Conservation (phyloP, 1,140 invertebrate species). For the Cryptotermes secundus region DNA sequence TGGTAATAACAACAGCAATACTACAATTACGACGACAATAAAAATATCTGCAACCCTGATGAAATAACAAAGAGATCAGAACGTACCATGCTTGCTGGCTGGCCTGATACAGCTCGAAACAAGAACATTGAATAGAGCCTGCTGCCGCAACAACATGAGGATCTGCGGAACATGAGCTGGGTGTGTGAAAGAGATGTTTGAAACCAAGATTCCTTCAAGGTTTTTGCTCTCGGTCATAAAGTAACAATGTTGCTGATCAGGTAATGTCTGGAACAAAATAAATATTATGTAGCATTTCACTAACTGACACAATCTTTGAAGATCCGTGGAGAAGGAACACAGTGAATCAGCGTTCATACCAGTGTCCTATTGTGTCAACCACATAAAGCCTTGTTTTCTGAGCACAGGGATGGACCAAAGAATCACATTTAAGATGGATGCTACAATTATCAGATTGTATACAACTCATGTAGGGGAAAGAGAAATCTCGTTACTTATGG, state of each 20-base stretch:
- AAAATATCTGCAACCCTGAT: too few species aligned
- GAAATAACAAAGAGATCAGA: neutral
- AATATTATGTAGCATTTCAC: slow-evolving; percentile 20
- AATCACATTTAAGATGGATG: too few species aligned
- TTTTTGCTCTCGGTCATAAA: slow-evolving; percentile 81
- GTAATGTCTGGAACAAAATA: slow-evolving; percentile 67
- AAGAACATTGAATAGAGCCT: slow-evolving; percentile 88
- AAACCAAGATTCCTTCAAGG: slow-evolving; percentile 78
- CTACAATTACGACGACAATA: too few species aligned
- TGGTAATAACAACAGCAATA: too few species aligned
- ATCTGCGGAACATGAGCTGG: slow-evolving; percentile 90
- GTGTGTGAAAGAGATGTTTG: slow-evolving; percentile 88
- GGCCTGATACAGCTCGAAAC: slow-evolving; percentile 84
- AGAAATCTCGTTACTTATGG: too few species aligned
- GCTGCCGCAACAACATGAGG: slow-evolving; percentile 79
- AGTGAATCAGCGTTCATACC: neutral
- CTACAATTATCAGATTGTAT: too few species aligned
- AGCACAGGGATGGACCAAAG: too few species aligned
- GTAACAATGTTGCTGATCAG: slow-evolving; percentile 92
- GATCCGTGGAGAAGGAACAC: neutral
- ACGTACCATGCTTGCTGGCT: slow-evolving; percentile 64
- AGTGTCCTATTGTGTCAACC: neutral
- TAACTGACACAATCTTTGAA: too few species aligned
- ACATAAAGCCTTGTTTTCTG: too few species aligned
- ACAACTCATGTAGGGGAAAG: too few species aligned